phyloP scores from a whole-genome alignment of 2,797 vertebrate genomes.

The Pterois miles region DNA sequence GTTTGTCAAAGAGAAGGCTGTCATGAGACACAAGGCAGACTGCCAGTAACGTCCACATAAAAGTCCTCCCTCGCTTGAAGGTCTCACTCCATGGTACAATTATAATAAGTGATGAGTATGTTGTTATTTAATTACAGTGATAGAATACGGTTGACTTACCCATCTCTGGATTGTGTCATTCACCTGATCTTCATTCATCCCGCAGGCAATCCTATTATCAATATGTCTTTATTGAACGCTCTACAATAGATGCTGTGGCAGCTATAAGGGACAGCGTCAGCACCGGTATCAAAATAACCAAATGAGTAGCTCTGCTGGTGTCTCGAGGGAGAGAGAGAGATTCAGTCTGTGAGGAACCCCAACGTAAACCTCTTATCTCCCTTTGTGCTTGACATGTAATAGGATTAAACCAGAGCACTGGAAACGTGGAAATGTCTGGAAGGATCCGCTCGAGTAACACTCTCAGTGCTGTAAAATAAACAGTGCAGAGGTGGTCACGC shows the following conservation, averaged over 20 bases:
- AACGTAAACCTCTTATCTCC: slow-evolving; percentile 82
- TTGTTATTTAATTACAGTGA: not conserved
- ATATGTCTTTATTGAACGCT: slow-evolving; percentile 16
- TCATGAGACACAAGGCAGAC: not conserved
- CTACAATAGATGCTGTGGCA: slow-evolving; percentile 10
- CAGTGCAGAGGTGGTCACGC: not conserved
- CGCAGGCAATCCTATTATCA: slow-evolving; percentile 55
- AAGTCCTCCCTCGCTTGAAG: not conserved
- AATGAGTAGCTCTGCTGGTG: slow-evolving; percentile 25
- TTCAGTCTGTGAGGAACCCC: slow-evolving; percentile 40
- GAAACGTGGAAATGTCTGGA: slow-evolving; percentile 61
- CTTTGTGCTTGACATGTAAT: slow-evolving; percentile 79
- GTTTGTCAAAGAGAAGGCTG: no score
- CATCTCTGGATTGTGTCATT: slow-evolving; percentile 89
- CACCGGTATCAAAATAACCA: slow-evolving; percentile 23
- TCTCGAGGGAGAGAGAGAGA: slow-evolving; percentile 48
- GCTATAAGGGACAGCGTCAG: slow-evolving; percentile 18
- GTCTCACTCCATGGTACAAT: not conserved
- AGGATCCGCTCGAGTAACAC: slow-evolving; percentile 25
- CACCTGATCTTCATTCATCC: slow-evolving; percentile 88
- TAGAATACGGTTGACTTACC: slow-evolving; percentile 82
- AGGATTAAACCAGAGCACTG: slow-evolving; percentile 81
- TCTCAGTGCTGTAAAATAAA: not conserved
- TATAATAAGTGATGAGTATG: not conserved
- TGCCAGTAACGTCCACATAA: no score